These are phyloP conservation scores for Hemichromis elongatus DNA, from an alignment of 2,113 vertebrate genomes.

Conservation along the genomic window DNA sequence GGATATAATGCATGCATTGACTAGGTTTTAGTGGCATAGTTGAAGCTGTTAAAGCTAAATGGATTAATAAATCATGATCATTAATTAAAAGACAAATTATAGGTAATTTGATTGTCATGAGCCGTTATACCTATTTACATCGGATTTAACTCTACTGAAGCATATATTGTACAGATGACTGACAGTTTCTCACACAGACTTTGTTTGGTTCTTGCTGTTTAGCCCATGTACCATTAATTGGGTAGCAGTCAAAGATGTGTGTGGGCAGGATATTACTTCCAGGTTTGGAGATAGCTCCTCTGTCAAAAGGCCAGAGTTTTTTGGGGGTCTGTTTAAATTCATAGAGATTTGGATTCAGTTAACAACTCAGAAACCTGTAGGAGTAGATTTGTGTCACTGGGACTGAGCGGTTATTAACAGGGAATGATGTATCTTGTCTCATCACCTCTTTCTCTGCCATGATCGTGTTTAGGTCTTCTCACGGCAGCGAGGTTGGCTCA, in stretches of 20 bases:
- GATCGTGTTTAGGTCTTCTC: slow-evolving; percentile 42
- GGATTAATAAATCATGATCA: background rate
- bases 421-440: background rate
- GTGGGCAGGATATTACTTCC: slow-evolving; percentile 64
- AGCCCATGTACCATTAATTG: slow-evolving; percentile 14
- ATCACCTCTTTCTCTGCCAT: background rate
- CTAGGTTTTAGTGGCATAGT: background rate
- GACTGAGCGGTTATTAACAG: background rate
- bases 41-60: background rate
- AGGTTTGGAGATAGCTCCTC: slow-evolving; percentile 31
- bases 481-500: slow-evolving; percentile 52
- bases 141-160: background rate
- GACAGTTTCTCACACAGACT: slow-evolving; percentile 32
- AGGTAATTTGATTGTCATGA: background rate
- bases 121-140: background rate
- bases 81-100: background rate
- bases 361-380: background rate
- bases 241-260: slow-evolving; percentile 22
- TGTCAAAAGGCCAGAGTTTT: slow-evolving; percentile 17
- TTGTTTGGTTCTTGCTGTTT: slow-evolving; percentile 7
- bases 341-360: slow-evolving; percentile 11
- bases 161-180: slow-evolving; percentile 27
- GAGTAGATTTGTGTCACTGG: background rate
- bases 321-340: background rate
- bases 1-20: background rate